Evolutionary conservation across 2,888 invertebrate genomes (phyloP).

Genomic region (Megaustenia siamemsis): DNA sequence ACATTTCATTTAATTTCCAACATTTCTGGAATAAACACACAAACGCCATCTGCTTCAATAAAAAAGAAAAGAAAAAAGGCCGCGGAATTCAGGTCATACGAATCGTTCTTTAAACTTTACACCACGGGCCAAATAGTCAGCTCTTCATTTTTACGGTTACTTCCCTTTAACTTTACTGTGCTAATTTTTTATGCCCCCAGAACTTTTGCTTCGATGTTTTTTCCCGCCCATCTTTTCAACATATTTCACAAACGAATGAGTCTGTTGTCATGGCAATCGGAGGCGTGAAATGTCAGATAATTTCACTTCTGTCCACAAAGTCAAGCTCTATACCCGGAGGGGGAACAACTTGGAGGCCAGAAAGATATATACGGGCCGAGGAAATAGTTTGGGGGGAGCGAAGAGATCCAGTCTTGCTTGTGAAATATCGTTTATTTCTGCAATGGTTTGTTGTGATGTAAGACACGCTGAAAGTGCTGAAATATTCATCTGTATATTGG

Average conservation of each 20-base stretch:
- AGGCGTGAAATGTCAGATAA: not conserved
- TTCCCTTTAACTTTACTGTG: not conserved
- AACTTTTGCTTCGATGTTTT: not conserved
- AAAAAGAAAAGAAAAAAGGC: no score
- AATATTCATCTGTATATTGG: no score
- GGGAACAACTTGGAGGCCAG: not conserved
- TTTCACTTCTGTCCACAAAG: not conserved
- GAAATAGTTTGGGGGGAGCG: no score
- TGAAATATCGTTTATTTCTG: no score
- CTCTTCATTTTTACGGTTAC: not conserved
- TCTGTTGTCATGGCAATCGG: not conserved
- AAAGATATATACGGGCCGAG: no score
- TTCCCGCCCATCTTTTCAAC: not conserved
- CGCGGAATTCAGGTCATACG: no score
- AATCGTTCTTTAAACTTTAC: not conserved
- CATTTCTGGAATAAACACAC: no score
- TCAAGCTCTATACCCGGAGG: not conserved
- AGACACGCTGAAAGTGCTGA: no score
- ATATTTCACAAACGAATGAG: conserved; percentile 1
- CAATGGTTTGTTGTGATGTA: no score
- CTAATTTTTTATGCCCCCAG: not conserved
- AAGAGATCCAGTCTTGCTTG: no score
- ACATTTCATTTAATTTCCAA: no score
- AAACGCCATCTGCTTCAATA: no score
- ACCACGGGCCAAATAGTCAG: not conserved